These are phyloP conservation scores for Cavia aperea DNA, from an alignment of 2,113 vertebrate genomes.

Conservation along the genomic window DNA sequence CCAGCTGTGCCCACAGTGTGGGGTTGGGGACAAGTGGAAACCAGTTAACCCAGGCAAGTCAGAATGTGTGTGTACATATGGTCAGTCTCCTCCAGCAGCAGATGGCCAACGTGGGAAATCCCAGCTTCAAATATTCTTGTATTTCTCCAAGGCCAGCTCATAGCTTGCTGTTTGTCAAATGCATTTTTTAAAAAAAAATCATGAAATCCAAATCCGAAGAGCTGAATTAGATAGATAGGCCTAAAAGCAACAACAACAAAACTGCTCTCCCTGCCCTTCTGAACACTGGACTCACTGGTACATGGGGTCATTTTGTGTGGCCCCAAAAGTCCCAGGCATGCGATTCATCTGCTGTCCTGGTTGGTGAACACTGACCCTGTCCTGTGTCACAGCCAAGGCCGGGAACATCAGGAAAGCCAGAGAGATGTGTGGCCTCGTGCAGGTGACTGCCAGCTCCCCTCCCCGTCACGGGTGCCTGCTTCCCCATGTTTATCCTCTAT, in stretches of 20 bases:
- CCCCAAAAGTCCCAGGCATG: constrained; percentile 27
- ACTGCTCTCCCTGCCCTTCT: constrained; percentile 34
- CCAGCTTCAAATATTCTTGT: constrained; percentile 47
- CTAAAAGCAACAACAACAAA: background rate
- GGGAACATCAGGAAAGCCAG: constrained; percentile 54
- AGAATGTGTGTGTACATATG: background rate
- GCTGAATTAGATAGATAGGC: constrained; percentile 40
- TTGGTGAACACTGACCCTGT: constrained; percentile 59
- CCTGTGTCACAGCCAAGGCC: constrained; percentile 53
- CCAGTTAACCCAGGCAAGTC: constrained; percentile 52
- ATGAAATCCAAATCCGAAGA: constrained; percentile 36
- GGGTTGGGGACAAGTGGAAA: constrained; percentile 49
- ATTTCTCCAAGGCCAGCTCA: constrained; percentile 50
- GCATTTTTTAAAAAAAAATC: background rate
- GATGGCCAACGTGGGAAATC: constrained; percentile 39
- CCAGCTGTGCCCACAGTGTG: constrained; percentile 37
- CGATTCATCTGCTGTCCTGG: constrained; percentile 37
- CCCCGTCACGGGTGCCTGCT: constrained; percentile 21
- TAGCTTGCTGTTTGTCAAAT: constrained; percentile 15
- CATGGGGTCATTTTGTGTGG: constrained; percentile 16
- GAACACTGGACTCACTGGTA: constrained; percentile 58
- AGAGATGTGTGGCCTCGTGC: constrained; percentile 56
- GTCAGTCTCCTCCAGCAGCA: constrained; percentile 45
- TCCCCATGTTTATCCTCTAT: background rate
- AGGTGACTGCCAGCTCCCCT: constrained; percentile 33